Percentiles rank a stretch among this genome's conserved stretches.
phyloP scores from a whole-genome alignment of 2,888 invertebrate species.

The Lasioglossum morio region DNA sequence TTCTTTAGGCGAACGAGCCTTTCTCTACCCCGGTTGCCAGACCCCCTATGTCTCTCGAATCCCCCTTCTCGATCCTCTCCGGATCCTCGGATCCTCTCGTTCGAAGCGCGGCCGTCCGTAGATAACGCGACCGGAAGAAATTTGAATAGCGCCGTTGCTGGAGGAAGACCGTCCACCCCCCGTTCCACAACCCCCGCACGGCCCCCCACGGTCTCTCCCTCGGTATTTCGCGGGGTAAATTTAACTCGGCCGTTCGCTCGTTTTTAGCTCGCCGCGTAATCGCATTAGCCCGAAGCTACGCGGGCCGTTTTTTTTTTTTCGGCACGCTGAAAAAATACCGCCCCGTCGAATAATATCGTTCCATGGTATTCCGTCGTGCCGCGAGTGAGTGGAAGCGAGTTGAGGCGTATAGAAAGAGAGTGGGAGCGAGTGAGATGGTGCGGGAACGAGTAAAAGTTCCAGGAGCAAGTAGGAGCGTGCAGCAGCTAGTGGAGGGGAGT shows the following conservation, averaged over 20 bases:
- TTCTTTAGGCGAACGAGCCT: constrained; percentile 40
- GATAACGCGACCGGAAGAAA: constrained; percentile 37
- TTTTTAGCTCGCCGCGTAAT: constrained; percentile 71
- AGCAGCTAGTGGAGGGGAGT: too few species aligned
- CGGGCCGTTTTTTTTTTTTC: constrained; percentile 6
- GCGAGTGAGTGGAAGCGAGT: not conserved
- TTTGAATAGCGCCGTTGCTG: constrained; percentile 20
- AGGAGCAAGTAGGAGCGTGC: not conserved
- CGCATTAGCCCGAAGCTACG: constrained; percentile 47
- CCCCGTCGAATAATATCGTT: constrained; percentile 43
- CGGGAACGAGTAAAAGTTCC: not conserved
- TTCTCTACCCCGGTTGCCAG: constrained; percentile 1
- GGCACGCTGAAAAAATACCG: constrained; percentile 43
- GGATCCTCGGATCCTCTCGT: constrained; percentile 1
- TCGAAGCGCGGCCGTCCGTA: constrained; percentile 13
- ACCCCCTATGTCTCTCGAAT: not conserved
- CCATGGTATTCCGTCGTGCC: constrained; percentile 19
- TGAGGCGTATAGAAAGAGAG: not conserved
- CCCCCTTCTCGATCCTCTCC: not conserved
- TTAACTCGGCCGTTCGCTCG: constrained; percentile 67
- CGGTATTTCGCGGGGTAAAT: constrained; percentile 72
- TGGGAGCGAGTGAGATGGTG: too few species aligned
- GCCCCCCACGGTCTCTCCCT: not conserved
- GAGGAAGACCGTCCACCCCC: not conserved
- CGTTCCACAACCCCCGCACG: not conserved